phyloP scores from a whole-genome alignment of 2,113 vertebrate genomes.

The Electrona antarctica region DNA sequence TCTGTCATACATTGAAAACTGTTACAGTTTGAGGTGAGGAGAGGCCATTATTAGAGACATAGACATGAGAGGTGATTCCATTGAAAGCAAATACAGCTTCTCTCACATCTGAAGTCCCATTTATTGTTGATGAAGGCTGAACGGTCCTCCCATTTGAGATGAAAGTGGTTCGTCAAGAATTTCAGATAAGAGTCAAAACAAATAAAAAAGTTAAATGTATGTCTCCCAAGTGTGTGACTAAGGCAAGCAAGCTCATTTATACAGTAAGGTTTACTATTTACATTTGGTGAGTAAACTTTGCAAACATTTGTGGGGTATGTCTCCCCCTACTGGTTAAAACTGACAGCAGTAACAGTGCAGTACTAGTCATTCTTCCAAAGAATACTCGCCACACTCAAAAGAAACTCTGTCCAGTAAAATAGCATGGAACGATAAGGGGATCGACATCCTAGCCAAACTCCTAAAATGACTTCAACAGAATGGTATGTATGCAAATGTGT shows the following conservation, averaged over 20 bases:
- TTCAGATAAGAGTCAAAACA: background rate
- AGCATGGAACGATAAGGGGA: slow-evolving; percentile 9
- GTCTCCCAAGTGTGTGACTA: slow-evolving; percentile 58
- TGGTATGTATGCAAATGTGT: slow-evolving; percentile 12
- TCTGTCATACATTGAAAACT: background rate
- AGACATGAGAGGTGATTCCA: background rate
- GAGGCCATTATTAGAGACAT: no score
- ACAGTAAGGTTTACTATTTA: slow-evolving; percentile 70
- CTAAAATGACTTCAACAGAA: slow-evolving; percentile 1
- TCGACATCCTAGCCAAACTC: no score
- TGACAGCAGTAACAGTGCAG: slow-evolving; percentile 31
- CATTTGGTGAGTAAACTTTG: slow-evolving; percentile 43
- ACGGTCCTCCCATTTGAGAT: slow-evolving; percentile 1
- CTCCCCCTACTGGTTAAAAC: slow-evolving; percentile 60
- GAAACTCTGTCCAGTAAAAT: background rate
- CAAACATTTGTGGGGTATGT: slow-evolving; percentile 43
- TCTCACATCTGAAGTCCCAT: slow-evolving; percentile 9
- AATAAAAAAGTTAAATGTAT: slow-evolving; percentile 21
- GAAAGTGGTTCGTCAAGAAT: slow-evolving; percentile 26
- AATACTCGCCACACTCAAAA: slow-evolving; percentile 9
- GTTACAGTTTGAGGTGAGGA: slow-evolving; percentile 9
- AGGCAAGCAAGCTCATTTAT: slow-evolving; percentile 76
- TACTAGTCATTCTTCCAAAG: slow-evolving; percentile 45
- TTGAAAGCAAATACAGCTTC: slow-evolving; percentile 15
- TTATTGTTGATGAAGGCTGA: background rate